Conservation (phyloP, 37 sponge, comb jelly and placozoan species). For the Hexactinellida sp. region DNA sequence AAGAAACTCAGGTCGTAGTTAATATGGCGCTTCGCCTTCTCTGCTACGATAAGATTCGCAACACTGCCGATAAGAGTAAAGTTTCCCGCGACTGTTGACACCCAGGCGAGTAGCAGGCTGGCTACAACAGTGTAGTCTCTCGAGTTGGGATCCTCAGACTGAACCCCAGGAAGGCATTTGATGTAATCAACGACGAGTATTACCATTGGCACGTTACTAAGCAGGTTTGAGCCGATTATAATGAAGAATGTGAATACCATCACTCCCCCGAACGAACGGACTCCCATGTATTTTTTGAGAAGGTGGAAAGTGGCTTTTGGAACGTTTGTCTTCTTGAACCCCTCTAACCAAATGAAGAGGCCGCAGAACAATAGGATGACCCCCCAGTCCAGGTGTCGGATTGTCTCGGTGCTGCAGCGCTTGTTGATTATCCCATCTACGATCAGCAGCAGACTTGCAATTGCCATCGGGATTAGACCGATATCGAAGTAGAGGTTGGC, state of each 20-base stretch:
- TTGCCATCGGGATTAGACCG: slow-evolving; percentile 33
- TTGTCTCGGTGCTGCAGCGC: slow-evolving; percentile 22
- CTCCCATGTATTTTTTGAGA: slow-evolving; percentile 18
- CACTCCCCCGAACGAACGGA: slow-evolving; percentile 28
- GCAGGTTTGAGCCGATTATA: slow-evolving; percentile 27
- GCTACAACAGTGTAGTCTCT: slow-evolving; percentile 17
- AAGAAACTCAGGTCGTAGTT: slow-evolving; percentile 27
- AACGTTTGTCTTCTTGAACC: slow-evolving; percentile 32
- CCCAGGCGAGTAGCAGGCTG: slow-evolving; percentile 31
- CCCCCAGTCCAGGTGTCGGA: slow-evolving; percentile 34
- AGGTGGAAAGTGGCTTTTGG: slow-evolving; percentile 21
- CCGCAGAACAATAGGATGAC: slow-evolving; percentile 40
- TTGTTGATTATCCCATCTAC: slow-evolving; percentile 31
- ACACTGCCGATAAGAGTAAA: slow-evolving; percentile 33
- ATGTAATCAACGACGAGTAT: slow-evolving; percentile 32
- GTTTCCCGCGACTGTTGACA: slow-evolving; percentile 37
- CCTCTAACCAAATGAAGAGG: slow-evolving; percentile 32
- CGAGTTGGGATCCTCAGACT: not conserved
- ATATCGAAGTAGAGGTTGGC: slow-evolving; percentile 27
- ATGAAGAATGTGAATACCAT: slow-evolving; percentile 33
- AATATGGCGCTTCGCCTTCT: slow-evolving; percentile 23
- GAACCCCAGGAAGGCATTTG: not conserved
- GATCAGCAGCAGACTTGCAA: slow-evolving; percentile 28
- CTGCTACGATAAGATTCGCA: slow-evolving; percentile 37
- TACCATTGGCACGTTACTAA: slow-evolving; percentile 36